Base-by-base conservation (phyloP, 2,113 vertebrate species). In the Marcusenius ussheri region DNA sequence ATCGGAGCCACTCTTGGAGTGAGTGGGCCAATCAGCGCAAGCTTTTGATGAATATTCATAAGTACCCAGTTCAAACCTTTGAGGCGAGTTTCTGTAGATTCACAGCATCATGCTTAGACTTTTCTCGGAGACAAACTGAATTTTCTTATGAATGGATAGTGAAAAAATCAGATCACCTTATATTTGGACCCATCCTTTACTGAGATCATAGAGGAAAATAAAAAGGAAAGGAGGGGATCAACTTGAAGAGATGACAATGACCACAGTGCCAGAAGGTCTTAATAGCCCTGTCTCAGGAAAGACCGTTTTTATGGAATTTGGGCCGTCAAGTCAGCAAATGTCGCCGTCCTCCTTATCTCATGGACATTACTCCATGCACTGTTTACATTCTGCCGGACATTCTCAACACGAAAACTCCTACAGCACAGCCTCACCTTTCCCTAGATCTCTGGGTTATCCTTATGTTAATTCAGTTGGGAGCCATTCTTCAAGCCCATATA, bases 91-190 rank as follows among this genome's bases (percentile, higher is more conserved):
- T 98, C 97, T 97, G 97, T 97, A 96, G 98, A 97, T 98, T 96
- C 96, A 96, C 97, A 96, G 97, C 98, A 97, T 98, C 97, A 97
- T 96, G 98, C 98, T 97, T 97, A 97, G 97, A 99, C 98, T 99
- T 99, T 99, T 98, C 97, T 98, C 98, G 96, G 97, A 96, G 96
- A 96, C 97, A 97, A 99, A 99, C 98, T 98, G 96, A 97, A 98
- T 99, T 98, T 99, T 98, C 98, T 99, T 99, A 99, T 99, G 98
- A 99, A 99, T 99, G 98, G 98, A 97, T 97, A 98, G 97, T 98
- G 97, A 98, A 99, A 87, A 99, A 96, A 98, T 97, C 97, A 95
- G 97, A 97, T 97, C 96, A 95, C 96, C 97, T 99, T 98, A 98
- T 98, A 98, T 98, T 98, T 98, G 97, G 97, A 98, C 96, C 97